Conservation (phyloP, 2,113 vertebrate species). For the Oreamnos americanus region DNA sequence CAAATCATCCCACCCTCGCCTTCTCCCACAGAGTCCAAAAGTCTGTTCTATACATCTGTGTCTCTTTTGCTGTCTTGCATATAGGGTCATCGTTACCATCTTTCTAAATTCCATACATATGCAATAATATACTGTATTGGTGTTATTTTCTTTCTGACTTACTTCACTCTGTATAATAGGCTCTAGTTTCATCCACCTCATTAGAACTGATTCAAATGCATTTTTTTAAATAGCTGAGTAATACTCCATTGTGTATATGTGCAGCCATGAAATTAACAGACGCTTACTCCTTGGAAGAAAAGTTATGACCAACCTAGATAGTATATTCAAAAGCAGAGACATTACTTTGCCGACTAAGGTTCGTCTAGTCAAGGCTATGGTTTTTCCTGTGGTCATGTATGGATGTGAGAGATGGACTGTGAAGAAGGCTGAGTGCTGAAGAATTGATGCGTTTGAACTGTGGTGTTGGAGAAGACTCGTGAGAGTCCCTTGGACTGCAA, state of each 20-base stretch:
- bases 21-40: neutral
- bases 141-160: neutral
- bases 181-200: neutral
- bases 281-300: no score
- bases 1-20: neutral
- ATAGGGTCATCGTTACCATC: neutral
- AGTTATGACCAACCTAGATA: no score
- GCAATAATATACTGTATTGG: neutral
- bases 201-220: neutral
- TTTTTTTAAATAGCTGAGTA: neutral
- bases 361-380: no score
- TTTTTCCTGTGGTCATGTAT: no score
- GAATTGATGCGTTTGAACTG: no score
- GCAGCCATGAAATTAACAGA: no score
- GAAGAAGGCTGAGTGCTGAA: no score
- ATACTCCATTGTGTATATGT: neutral
- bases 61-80: neutral
- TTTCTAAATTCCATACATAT: neutral
- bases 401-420: no score
- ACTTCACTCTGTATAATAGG: neutral
- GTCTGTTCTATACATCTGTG: neutral
- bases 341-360: no score
- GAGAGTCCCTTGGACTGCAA: no score
- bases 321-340: no score
- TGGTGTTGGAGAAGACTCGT: no score